Conservation (phyloP, 1,140 invertebrate species). For the Diabrotica virgifera region DNA sequence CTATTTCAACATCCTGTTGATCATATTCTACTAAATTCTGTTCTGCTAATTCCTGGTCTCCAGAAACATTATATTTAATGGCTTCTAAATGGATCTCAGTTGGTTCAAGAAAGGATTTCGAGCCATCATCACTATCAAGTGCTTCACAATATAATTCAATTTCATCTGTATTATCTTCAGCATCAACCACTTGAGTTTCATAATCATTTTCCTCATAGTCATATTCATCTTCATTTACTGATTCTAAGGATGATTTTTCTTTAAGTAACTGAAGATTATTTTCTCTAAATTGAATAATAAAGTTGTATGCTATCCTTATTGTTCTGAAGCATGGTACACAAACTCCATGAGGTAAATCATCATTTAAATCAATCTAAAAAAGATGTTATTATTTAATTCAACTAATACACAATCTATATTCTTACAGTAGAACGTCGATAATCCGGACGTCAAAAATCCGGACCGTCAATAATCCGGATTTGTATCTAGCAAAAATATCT, state of each 20-base stretch:
- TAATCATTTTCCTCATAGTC: background rate
- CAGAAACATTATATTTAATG: background rate
- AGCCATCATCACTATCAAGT: too few relatives aligned
- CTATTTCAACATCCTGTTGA: background rate
- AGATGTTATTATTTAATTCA: too few relatives aligned
- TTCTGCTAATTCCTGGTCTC: background rate
- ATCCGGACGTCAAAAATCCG: too few relatives aligned
- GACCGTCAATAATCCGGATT: too few relatives aligned
- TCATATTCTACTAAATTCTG: conserved; percentile 6
- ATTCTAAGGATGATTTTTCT: background rate
- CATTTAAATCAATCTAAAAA: conserved; percentile 10
- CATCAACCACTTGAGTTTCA: background rate
- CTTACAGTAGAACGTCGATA: too few relatives aligned
- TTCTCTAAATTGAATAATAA: conserved; percentile 21
- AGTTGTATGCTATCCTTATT: conserved; percentile 19
- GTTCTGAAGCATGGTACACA: conserved; percentile 21
- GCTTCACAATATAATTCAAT: too few relatives aligned
- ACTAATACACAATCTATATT: too few relatives aligned
- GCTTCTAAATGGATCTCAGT: background rate
- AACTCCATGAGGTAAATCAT: conserved; percentile 10
- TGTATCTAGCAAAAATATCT: too few relatives aligned
- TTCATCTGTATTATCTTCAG: background rate
- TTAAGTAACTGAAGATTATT: conserved; percentile 8
- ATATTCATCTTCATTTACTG: background rate
- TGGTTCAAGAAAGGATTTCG: too few relatives aligned